Evolutionary conservation across 1,140 invertebrate genomes (phyloP).

Genomic region (Aethina tumida): DNA sequence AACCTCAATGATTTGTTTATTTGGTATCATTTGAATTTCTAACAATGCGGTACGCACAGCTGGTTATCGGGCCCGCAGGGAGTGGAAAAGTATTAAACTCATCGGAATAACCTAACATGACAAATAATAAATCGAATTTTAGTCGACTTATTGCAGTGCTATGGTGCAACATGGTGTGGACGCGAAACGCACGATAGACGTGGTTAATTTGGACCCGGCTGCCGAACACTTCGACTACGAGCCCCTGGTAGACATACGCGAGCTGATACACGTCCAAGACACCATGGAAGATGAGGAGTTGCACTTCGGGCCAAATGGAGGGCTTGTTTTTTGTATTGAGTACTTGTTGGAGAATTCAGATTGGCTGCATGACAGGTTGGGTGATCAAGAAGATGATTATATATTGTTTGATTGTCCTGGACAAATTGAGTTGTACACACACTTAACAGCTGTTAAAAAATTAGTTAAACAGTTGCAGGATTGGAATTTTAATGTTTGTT

Average conservation of each 20-base stretch:
- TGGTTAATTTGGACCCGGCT: slow-evolving; percentile 96
- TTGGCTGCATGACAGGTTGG: slow-evolving; percentile 80
- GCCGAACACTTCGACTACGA: slow-evolving; percentile 93
- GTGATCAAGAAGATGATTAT: slow-evolving; percentile 80
- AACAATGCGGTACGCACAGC: slow-evolving; percentile 83
- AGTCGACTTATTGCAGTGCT: slow-evolving; percentile 92
- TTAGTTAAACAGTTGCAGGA: slow-evolving; percentile 72
- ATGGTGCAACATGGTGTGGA: slow-evolving; percentile 77
- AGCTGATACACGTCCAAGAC: slow-evolving; percentile 91
- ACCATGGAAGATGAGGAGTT: slow-evolving; percentile 93
- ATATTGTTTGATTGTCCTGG: slow-evolving; percentile 98
- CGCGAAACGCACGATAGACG: slow-evolving; percentile 62
- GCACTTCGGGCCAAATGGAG: slow-evolving; percentile 93
- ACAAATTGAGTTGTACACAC: slow-evolving; percentile 97
- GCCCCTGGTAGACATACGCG: slow-evolving; percentile 79
- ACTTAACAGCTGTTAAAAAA: slow-evolving; percentile 80
- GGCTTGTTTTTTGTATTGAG: slow-evolving; percentile 93
- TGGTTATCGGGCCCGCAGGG: slow-evolving; percentile 92
- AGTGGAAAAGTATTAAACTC: slow-evolving; percentile 70
- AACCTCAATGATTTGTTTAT: too few relatives aligned
- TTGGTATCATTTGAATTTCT: too few relatives aligned
- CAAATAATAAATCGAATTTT: slow-evolving; percentile 6
- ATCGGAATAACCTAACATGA: slow-evolving; percentile 1
- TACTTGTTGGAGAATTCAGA: slow-evolving; percentile 84
- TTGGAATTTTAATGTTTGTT: slow-evolving; percentile 87